Conservation (phyloP, 92 coral and sea anemone genomes). For the Zoanthus sansibaricus region DNA sequence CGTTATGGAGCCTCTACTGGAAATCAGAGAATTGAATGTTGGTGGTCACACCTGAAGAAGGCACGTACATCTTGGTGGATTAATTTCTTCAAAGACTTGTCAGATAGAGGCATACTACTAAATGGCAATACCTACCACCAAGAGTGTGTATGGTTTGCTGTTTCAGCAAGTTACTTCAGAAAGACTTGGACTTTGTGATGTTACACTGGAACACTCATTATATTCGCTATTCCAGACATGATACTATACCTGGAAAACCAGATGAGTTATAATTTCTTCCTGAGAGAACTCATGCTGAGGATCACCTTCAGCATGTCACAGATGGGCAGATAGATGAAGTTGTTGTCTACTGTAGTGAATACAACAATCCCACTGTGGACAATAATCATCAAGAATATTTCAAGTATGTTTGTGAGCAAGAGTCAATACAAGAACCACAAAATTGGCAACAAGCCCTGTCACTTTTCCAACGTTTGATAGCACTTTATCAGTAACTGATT, state of each 20-base stretch:
- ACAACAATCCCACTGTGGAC: conserved; percentile 6
- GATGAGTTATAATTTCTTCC: not conserved
- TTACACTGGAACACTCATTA: conserved; percentile 14
- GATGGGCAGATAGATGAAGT: conserved; percentile 7
- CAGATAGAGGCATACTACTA: conserved; percentile 10
- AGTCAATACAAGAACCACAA: conserved; percentile 16
- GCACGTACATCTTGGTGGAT: conserved; percentile 19
- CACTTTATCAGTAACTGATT: conserved; percentile 10
- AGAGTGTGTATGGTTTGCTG: conserved; percentile 33
- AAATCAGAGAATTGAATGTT: conserved; percentile 45
- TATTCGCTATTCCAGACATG: conserved; percentile 1
- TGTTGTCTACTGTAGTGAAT: conserved; percentile 7
- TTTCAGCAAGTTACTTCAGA: conserved; percentile 2
- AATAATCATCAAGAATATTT: conserved; percentile 8
- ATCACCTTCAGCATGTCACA: conserved; percentile 12
- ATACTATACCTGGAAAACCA: conserved; percentile 1
- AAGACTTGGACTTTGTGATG: conserved; percentile 21
- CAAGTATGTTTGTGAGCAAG: conserved; percentile 23
- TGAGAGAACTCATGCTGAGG: conserved; percentile 11
- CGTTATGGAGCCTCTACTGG: conserved; percentile 21
- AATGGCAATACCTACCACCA: conserved; percentile 4
- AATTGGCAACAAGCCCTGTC: conserved; percentile 21
- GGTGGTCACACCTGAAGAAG: conserved; percentile 53
- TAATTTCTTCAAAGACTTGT: conserved; percentile 19
- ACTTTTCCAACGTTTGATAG: conserved; percentile 12